Evolutionary conservation across 2,797 vertebrate species (phyloP).

Genomic region (Myotis pilosus): DNA sequence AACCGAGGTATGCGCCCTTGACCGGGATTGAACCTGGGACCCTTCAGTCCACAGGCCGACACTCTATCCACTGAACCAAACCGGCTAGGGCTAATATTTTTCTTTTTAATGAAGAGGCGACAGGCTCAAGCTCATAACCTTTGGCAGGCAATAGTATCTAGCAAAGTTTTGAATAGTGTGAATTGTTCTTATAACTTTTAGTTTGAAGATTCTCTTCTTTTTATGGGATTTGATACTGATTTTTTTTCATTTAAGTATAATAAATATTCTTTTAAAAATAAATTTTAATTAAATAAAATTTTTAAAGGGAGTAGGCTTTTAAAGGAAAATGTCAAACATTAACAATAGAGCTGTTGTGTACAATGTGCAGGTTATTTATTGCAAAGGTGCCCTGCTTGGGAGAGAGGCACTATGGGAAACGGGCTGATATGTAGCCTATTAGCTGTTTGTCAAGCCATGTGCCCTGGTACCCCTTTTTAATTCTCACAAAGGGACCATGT

Average conservation of each 20-base stretch:
- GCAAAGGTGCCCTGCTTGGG: not conserved
- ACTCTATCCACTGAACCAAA: not conserved
- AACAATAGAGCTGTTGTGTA: not conserved
- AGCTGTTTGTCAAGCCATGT: not conserved
- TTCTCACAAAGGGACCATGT: not conserved
- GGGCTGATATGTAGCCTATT: not conserved
- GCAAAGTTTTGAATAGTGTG: not conserved
- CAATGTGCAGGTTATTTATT: not conserved
- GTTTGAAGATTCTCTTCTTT: not conserved
- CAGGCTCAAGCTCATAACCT: not conserved
- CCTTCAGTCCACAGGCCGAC: not conserved
- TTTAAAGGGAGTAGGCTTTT: not conserved
- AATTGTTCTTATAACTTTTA: not conserved
- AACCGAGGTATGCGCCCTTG: not conserved
- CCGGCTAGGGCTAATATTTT: not conserved
- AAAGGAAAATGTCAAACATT: constrained; percentile 10
- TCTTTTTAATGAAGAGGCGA: not conserved
- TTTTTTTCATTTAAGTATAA: not conserved
- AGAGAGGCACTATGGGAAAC: not conserved
- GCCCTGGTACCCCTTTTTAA: not conserved
- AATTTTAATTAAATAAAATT: not conserved
- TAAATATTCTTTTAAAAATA: not conserved
- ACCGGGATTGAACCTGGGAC: not conserved
- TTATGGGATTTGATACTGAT: not conserved
- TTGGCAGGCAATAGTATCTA: not conserved